A percentile compares a stretch with the other conserved stretches of the same genome.
phyloP scores from a whole-genome alignment of 2,888 invertebrate genomes.

The Stenichneumon culpator region DNA sequence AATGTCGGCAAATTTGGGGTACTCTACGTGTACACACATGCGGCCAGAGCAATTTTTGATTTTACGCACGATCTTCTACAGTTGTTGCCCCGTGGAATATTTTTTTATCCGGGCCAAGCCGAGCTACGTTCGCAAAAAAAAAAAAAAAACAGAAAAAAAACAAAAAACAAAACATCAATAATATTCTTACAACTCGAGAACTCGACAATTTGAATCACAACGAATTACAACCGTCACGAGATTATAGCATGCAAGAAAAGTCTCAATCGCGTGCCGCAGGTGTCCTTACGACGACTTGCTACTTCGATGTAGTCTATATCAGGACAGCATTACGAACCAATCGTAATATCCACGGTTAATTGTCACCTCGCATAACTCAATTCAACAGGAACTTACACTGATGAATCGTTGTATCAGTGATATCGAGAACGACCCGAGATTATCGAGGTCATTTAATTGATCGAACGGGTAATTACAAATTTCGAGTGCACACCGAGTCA shows the following conservation, averaged over 20 bases:
- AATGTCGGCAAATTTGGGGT: slow-evolving; percentile 63
- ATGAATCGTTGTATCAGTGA: not conserved
- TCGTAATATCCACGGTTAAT: not conserved
- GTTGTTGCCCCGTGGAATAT: not conserved
- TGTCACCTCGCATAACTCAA: not conserved
- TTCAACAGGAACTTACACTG: not conserved
- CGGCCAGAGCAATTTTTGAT: slow-evolving; percentile 64
- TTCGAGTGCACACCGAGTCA: no score
- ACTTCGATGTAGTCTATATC: not conserved
- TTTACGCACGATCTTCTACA: slow-evolving; percentile 56
- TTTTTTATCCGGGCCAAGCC: not conserved
- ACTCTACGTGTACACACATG: slow-evolving; percentile 16
- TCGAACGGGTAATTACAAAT: no score
- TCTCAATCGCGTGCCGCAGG: not conserved
- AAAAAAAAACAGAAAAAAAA: not conserved
- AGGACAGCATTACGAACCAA: not conserved
- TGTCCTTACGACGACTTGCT: not conserved
- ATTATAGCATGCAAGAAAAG: not conserved
- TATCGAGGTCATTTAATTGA: no score
- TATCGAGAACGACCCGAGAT: no score
- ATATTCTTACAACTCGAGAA: not conserved
- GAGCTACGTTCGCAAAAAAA: not conserved
- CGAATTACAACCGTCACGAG: not conserved
- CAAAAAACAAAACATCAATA: not conserved
- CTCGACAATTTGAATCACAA: not conserved